Conservation (phyloP, 2,797 vertebrate species). For the Chelonia mydas region DNA sequence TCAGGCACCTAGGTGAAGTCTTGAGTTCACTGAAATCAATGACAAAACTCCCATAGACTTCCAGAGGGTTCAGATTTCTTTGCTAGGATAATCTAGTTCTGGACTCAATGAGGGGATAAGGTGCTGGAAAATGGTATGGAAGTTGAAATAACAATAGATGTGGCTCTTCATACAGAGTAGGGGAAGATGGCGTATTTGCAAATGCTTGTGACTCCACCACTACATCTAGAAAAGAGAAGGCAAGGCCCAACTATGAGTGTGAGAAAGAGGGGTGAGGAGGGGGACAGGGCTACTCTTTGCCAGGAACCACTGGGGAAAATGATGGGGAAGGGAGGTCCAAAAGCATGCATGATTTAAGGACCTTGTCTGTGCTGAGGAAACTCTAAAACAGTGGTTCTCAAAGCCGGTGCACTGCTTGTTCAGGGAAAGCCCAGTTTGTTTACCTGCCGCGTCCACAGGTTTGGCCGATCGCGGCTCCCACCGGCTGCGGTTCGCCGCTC, state of each 20-base stretch:
- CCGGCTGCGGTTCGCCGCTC: no score
- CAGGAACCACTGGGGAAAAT: neutral
- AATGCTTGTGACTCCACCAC: neutral
- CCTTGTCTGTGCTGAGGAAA: neutral
- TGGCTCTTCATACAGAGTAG: neutral
- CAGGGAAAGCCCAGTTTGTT: no score
- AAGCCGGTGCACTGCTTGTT: no score
- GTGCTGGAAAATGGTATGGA: neutral
- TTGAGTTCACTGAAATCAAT: neutral
- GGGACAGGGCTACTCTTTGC: neutral
- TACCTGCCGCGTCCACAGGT: no score
- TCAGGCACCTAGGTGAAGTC: neutral
- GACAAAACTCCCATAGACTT: neutral
- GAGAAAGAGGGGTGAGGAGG: neutral
- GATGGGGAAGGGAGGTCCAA: neutral
- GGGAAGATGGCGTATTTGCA: neutral
- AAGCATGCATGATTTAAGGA: neutral
- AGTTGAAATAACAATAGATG: neutral
- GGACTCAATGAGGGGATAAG: neutral
- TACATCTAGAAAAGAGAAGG: neutral
- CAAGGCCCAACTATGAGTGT: neutral
- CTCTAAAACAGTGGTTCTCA: no score
- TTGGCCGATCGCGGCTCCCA: no score
- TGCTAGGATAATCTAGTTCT: accelerated
- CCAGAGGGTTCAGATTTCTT: neutral